phyloP scores from a whole-genome alignment of 2,797 vertebrate genomes.

The Eidolon dupreanum region DNA sequence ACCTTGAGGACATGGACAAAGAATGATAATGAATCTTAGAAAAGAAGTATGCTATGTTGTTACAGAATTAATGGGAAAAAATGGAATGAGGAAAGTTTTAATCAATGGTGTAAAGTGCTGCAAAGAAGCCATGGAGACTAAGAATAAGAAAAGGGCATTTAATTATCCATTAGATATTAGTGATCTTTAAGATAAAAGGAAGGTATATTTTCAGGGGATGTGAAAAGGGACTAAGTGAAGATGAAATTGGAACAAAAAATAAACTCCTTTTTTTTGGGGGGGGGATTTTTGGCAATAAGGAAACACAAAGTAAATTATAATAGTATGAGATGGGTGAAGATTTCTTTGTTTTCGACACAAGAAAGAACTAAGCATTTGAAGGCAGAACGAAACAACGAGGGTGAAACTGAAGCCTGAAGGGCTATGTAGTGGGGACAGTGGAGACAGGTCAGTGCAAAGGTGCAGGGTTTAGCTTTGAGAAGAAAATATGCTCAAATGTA shows the following conservation, averaged over 20 bases:
- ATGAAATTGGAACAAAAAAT: background rate
- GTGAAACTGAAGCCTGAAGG: background rate
- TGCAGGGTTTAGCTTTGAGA: background rate
- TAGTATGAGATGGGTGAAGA: background rate
- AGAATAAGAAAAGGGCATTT: background rate
- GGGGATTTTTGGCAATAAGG: background rate
- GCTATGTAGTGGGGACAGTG: background rate
- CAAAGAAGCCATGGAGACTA: background rate
- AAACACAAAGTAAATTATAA: background rate
- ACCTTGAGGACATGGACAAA: background rate
- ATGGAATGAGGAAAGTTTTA: background rate
- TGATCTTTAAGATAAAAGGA: background rate
- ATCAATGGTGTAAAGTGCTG: background rate
- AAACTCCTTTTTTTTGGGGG: background rate
- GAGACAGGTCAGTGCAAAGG: background rate
- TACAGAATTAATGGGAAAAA: background rate
- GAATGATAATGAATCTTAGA: background rate
- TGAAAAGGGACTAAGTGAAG: background rate
- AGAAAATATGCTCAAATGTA: background rate
- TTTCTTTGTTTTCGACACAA: background rate
- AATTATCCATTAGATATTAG: background rate
- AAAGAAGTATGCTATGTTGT: background rate
- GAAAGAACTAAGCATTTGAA: background rate
- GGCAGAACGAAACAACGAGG: background rate
- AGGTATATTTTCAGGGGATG: background rate